Conservation (phyloP, 2,797 vertebrate species). For the Hoplostethus mediterraneus region DNA sequence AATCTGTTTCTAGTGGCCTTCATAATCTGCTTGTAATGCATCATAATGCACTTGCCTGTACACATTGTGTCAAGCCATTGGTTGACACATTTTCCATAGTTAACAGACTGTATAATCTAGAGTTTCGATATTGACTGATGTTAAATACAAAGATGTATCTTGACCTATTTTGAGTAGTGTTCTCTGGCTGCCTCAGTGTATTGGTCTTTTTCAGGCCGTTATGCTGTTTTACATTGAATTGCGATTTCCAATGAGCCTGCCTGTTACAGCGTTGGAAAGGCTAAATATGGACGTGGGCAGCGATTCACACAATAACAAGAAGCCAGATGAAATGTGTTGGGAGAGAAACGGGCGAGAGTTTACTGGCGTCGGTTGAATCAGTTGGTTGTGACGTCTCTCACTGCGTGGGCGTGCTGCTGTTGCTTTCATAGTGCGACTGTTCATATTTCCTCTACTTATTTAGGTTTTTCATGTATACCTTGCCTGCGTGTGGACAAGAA, state of each 20-base stretch:
- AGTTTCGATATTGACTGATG: no score
- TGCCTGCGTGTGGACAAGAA: no score
- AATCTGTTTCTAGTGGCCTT: no score
- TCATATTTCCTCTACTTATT: conserved; percentile 1
- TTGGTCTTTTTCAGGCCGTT: background rate
- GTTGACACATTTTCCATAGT: no score
- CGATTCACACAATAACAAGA: conserved; percentile 42
- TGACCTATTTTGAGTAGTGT: background rate
- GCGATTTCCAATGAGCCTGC: background rate
- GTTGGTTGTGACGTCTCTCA: conserved; percentile 19
- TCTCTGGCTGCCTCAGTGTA: background rate
- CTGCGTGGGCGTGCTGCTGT: conserved; percentile 38
- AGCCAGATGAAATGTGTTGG: background rate
- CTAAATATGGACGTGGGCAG: conserved; percentile 33
- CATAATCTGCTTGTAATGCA: no score
- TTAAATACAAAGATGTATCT: no score
- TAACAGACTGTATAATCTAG: no score
- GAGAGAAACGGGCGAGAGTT: conserved; percentile 5
- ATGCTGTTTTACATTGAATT: background rate
- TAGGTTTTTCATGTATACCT: background rate
- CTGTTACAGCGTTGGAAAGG: conserved; percentile 3
- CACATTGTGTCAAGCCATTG: no score
- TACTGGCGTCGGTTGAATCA: conserved; percentile 6
- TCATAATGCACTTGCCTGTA: no score
- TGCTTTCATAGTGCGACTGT: background rate